Evolutionary conservation across 1,140 invertebrate species (phyloP), one percentile per base, ranked within the genome.

Genomic region (Pteromalus puparum): DNA sequence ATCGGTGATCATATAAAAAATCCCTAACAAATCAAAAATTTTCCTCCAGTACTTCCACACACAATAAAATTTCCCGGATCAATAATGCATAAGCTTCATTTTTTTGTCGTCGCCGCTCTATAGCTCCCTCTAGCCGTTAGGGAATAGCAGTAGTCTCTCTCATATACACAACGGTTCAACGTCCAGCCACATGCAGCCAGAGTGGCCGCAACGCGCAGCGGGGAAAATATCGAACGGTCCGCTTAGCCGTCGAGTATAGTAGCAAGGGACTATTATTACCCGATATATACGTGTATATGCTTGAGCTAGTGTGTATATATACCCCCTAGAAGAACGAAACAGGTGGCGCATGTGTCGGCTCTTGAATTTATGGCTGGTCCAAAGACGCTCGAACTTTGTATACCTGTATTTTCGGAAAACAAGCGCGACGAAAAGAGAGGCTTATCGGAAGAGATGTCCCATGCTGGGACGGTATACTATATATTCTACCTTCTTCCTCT

Each of bases 201-300:
- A n/a, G n/a, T n/a, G 9, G 7, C 38, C 6, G 13, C 6, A 38
- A n/a, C n/a, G 72, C 30, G 30, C 72, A n/a, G 72, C 34, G 34
- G 42, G 42, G 34, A 76, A 76, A 76, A 76, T 76, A 76, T 76
- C 74, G 74, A 76, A 26, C 74, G 74, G 18, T 30, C 74, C 38
- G 34, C 74, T 34, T 24, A 24, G 74, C 26, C 21, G 42, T 30
- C 74, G 73, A 38, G 30, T 34, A 34, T 34, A 34, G 30, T 34
- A 34, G 70, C 12, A 30, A 30, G 72, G 74, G 74, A 76, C 74
- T 76, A 76, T 76, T 76, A 76, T 76, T 76, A 76, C 42, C 74
- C 38, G 67, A 70, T 70, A 70, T 61, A 9, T n/a, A 15, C 7
- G 6, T 61, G 18, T 61, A n/a, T 61, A n/a, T 7, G 18, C 21